These are phyloP conservation scores for Eledone cirrhosa DNA, from an alignment of 2,888 invertebrate genomes.

Conservation along the genomic window DNA sequence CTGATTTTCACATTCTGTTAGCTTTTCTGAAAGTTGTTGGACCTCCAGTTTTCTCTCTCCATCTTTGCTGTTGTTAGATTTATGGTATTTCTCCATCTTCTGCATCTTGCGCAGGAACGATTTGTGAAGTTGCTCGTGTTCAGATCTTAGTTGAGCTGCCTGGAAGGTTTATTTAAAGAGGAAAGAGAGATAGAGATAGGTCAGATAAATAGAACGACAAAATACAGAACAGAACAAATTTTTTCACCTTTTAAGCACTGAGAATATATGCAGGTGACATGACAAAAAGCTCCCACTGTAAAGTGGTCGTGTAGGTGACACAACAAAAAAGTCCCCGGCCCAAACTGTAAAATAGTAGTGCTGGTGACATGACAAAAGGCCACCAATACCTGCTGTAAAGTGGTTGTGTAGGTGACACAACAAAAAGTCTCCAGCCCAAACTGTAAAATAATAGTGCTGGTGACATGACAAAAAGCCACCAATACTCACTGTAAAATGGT, in stretches of 20 bases:
- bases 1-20: constrained; percentile 34
- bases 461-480: no score
- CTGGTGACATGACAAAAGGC: no score
- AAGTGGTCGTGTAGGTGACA: no score
- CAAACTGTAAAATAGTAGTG: no score
- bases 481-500: no score
- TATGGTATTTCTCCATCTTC: neutral
- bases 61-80: constrained; percentile 32
- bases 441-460: no score
- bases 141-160: constrained; percentile 54
- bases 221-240: neutral
- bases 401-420: no score
- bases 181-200: neutral
- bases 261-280: neutral
- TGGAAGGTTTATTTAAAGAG: constrained; percentile 31
- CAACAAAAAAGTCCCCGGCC: no score
- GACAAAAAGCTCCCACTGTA: neutral
- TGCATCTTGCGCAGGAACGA: constrained; percentile 37
- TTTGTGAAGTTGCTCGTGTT: constrained; percentile 57
- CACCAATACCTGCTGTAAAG: no score
- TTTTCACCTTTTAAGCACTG: neutral
- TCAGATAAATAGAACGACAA: neutral
- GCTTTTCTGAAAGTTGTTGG: constrained; percentile 40
- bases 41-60: constrained; percentile 44
- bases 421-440: no score